A percentile compares a stretch with the other conserved stretches of the same genome.
phyloP scores from a whole-genome alignment of 1,140 invertebrate species.

The Drosophila chauvacae region DNA sequence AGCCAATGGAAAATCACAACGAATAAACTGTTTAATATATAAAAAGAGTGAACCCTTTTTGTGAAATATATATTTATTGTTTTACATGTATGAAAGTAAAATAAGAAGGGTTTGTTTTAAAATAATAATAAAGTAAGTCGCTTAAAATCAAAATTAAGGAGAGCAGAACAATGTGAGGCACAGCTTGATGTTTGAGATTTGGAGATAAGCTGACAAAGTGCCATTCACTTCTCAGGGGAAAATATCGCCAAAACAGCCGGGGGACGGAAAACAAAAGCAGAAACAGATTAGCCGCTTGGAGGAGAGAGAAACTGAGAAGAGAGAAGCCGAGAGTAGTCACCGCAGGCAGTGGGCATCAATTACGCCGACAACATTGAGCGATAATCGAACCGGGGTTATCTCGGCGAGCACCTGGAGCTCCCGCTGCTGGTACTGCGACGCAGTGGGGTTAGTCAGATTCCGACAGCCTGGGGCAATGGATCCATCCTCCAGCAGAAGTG shows the following conservation, averaged over 20 bases:
- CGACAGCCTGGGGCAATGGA: conserved; percentile 25
- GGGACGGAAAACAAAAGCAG: conserved; percentile 26
- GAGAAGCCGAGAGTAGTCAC: conserved; percentile 11
- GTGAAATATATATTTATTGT: not conserved
- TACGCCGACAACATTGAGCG: conserved; percentile 49
- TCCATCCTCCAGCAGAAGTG: conserved; percentile 26
- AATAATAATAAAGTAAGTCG: not conserved
- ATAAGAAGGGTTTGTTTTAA: not conserved
- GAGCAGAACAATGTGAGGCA: too few relatives aligned
- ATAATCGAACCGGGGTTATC: conserved; percentile 56
- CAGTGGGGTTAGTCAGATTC: conserved; percentile 29
- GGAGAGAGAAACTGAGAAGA: not conserved
- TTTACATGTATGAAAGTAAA: not conserved
- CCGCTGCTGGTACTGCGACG: not conserved
- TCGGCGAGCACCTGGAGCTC: conserved; percentile 26
- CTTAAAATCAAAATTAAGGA: not conserved
- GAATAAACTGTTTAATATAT: not conserved
- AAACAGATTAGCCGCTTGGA: conserved; percentile 39
- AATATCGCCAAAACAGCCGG: conserved; percentile 10
- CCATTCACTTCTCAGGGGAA: conserved; percentile 6
- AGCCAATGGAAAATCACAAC: not conserved
- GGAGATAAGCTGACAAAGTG: conserved; percentile 13
- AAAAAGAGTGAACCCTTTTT: too few relatives aligned
- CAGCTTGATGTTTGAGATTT: not conserved
- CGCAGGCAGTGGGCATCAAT: conserved; percentile 37